These are phyloP conservation scores for Megaptera novaeangliae DNA, from an alignment of 2,113 vertebrate genomes.

Conservation along the genomic window DNA sequence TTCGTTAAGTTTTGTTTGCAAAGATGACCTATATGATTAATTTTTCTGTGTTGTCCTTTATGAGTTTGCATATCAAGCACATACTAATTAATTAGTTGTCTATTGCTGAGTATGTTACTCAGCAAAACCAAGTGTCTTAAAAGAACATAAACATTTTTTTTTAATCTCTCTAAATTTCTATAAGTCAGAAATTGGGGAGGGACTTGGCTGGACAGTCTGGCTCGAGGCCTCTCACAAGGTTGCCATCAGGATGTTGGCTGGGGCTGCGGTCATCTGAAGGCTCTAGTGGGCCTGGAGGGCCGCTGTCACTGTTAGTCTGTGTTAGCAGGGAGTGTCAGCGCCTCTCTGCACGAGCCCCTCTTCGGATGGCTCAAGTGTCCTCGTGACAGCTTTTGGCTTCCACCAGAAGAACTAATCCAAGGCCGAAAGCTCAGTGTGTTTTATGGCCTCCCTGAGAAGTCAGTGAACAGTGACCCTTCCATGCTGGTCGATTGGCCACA, in stretches of 20 bases:
- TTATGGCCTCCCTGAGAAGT: not conserved
- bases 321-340: not conserved
- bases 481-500: not conserved
- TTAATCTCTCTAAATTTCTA: not conserved
- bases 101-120: not conserved
- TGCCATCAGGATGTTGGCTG: not conserved
- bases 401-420: not conserved
- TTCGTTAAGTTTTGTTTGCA: not conserved
- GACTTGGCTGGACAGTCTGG: not conserved
- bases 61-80: not conserved
- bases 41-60: not conserved
- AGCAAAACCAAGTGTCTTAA: not conserved
- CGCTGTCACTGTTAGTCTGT: too few relatives aligned
- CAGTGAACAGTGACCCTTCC: not conserved
- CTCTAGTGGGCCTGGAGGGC: not conserved
- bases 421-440: not conserved
- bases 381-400: not conserved
- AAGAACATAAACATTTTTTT: not conserved
- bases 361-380: not conserved
- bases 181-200: not conserved
- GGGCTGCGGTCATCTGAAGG: not conserved
- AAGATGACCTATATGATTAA: not conserved
- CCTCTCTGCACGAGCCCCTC: not conserved
- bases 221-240: not conserved
- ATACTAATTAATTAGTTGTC: not conserved